Base-by-base conservation (phyloP, 2,888 invertebrate genomes). In the Lithophane socia region DNA sequence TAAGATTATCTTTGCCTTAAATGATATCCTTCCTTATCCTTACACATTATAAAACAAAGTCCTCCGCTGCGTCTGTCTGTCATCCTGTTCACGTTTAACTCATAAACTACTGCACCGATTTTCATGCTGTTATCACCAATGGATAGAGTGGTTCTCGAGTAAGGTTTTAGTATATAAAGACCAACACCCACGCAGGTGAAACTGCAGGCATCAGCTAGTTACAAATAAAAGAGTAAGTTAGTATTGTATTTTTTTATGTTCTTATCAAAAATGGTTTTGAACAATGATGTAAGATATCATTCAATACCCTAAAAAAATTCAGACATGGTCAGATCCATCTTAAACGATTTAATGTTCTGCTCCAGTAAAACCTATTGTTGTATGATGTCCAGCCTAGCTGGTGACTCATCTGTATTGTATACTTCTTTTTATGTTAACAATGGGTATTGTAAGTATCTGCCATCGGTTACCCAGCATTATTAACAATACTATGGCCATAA, bases 1-100 rank as follows among this genome's bases (percentile, higher is more conserved):
- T 96, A 93, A 92, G 93, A 56, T 47, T 10, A 58, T 65, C 61
- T 60, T 24, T 12, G n/a, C 56, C 56, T n/a, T 56, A n/a, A 37
- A 37, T 37, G 37, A 37, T 37, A 37, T 37, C 29, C 29, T 29
- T 29, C 0, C 29, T 2, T 37, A 37, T 37, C 29, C 29, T 29
- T 29, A 29, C 29, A 29, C 1, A 29, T 29, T 29, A 29, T 29
- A 29, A 29, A 29, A 29, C 29, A 29, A 29, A 29, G 29, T 29
- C 1, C 29, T 29, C 29, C 29, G 29, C 29, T 1, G 29, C 29
- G 1, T 29, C 29, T 29, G 29, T 29, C 29, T 29, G 29, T 29
- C 29, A 1, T 29, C 29, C 29, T 29, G 29, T 29, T 29, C 29
- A 1, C 29, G 29, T 1, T 29, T 1, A 29, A 29, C 29, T 29